Conservation (phyloP, 1,140 invertebrate genomes). For the Tenebrio molitor region DNA sequence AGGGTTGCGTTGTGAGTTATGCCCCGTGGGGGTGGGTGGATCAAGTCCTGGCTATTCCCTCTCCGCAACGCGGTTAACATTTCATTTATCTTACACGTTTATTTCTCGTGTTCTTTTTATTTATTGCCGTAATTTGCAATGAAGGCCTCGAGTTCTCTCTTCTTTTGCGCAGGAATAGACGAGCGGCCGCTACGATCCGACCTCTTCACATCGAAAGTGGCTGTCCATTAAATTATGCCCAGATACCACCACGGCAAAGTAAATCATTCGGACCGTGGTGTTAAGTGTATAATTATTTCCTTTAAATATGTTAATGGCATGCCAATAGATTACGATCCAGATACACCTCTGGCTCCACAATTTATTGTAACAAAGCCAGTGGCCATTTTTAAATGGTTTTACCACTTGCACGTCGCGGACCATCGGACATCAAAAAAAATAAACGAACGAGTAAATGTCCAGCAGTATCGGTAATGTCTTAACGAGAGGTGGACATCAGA, state of each 20-base stretch:
- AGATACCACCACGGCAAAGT: slow-evolving; percentile 37
- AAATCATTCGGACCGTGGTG: slow-evolving; percentile 35
- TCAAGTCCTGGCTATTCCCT: slow-evolving; percentile 43
- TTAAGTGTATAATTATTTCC: slow-evolving; percentile 41
- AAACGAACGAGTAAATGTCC: background rate
- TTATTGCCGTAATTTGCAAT: slow-evolving; percentile 47
- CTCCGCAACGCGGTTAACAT: slow-evolving; percentile 45
- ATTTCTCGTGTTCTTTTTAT: slow-evolving; percentile 45
- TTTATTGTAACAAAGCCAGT: slow-evolving; percentile 39
- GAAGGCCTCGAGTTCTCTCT: slow-evolving; percentile 36
- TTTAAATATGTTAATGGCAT: slow-evolving; percentile 41
- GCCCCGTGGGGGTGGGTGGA: slow-evolving; percentile 52
- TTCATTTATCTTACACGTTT: slow-evolving; percentile 52
- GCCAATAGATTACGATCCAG: slow-evolving; percentile 39
- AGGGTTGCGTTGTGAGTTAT: slow-evolving; percentile 55
- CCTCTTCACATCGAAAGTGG: slow-evolving; percentile 25
- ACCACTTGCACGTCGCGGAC: background rate
- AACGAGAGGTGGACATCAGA: too few species aligned
- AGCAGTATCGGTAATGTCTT: too few species aligned
- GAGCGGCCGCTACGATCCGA: background rate
- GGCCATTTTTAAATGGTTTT: slow-evolving; percentile 36
- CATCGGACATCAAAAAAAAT: slow-evolving; percentile 6
- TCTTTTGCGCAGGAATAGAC: slow-evolving; percentile 9
- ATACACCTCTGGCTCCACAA: slow-evolving; percentile 39
- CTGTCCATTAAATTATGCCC: slow-evolving; percentile 38